Conservation (phyloP, 2,797 vertebrate species). For the Champsocephalus esox region DNA sequence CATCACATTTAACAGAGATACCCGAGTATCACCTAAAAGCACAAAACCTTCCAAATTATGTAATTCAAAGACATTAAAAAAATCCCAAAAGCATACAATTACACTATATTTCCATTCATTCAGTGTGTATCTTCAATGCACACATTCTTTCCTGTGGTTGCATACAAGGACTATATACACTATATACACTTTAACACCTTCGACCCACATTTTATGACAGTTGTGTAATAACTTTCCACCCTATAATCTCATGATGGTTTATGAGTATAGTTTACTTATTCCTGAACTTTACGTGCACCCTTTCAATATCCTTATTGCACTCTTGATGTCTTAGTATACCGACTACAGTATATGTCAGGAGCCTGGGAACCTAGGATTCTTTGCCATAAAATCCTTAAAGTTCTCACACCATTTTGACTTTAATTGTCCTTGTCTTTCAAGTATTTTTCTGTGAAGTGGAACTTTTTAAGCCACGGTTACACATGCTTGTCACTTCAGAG, state of each 20-base stretch:
- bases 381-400: too few relatives aligned
- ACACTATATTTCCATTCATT: neutral
- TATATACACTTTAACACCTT: neutral
- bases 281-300: too few relatives aligned
- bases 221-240: too few relatives aligned
- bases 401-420: neutral
- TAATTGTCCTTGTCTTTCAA: neutral
- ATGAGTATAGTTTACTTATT: too few relatives aligned
- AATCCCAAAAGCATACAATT: neutral
- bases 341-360: too few relatives aligned
- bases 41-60: neutral
- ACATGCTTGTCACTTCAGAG: neutral
- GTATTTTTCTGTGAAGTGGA: neutral
- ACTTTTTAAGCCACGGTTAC: too few relatives aligned
- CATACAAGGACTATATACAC: neutral
- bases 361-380: too few relatives aligned
- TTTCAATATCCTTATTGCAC: too few relatives aligned
- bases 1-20: neutral
- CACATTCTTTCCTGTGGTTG: neutral
- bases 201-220: accelerated
- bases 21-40: neutral
- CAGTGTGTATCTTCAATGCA: neutral
- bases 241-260: neutral
- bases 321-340: too few relatives aligned
- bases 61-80: neutral